Percentiles rank a stretch among this genome's conserved stretches.
phyloP scores from a whole-genome alignment of 2,888 invertebrate genomes.

The Melanostoma scalare region DNA sequence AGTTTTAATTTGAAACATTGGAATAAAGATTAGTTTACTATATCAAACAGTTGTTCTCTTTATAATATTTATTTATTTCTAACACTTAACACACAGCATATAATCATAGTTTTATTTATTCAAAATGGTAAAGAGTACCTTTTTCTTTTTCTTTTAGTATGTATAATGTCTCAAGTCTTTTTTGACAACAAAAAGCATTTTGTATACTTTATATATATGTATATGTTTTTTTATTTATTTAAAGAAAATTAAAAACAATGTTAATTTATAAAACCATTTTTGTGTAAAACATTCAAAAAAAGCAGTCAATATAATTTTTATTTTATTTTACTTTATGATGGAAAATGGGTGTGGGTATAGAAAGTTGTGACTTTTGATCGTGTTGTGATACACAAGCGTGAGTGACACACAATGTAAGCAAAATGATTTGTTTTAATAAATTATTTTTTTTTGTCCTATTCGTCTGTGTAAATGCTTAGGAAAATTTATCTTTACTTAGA shows the following conservation, averaged over 20 bases:
- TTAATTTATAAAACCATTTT: neutral
- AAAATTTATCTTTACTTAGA: too few species aligned
- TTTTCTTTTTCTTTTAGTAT: slow-evolving; percentile 7
- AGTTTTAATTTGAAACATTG: slow-evolving; percentile 40
- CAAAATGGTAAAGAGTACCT: slow-evolving; percentile 22
- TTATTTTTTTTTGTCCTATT: too few species aligned
- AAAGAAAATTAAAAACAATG: slow-evolving; percentile 4
- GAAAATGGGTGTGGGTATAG: neutral
- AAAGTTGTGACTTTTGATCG: neutral
- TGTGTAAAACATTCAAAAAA: slow-evolving; percentile 15
- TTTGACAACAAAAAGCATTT: slow-evolving; percentile 33
- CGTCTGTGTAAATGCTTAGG: too few species aligned
- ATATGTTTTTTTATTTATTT: neutral
- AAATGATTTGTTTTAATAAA: too few species aligned
- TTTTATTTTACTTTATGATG: neutral
- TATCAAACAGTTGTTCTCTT: slow-evolving; percentile 40
- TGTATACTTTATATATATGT: neutral
- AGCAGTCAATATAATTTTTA: slow-evolving; percentile 11
- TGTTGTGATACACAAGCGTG: neutral
- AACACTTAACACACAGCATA: slow-evolving; percentile 56
- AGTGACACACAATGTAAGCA: too few species aligned
- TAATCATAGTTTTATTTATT: slow-evolving; percentile 16
- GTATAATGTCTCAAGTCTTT: slow-evolving; percentile 39
- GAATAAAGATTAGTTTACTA: slow-evolving; percentile 46
- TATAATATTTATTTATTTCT: neutral